Conservation (phyloP, 2,888 invertebrate species). For the Drosophila phalerata region DNA sequence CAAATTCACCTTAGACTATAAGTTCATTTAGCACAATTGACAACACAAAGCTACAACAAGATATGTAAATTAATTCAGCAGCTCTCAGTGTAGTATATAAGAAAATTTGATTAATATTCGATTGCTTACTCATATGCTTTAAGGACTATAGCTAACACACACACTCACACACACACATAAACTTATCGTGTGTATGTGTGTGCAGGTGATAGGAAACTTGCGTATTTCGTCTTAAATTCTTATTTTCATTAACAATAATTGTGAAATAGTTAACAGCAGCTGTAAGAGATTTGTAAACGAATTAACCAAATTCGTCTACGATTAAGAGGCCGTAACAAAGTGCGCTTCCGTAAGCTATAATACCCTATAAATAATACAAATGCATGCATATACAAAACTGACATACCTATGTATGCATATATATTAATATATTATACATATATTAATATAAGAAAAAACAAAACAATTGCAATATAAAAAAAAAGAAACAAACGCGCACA, state of each 20-base stretch:
- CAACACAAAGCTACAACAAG: slow-evolving; percentile 13
- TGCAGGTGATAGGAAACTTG: slow-evolving; percentile 22
- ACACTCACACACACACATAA: not conserved
- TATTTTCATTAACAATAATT: slow-evolving; percentile 42
- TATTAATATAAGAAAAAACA: slow-evolving; percentile 13
- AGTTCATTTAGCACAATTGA: slow-evolving; percentile 70
- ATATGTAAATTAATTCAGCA: slow-evolving; percentile 16
- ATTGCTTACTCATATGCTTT: slow-evolving; percentile 56
- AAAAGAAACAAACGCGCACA: slow-evolving; percentile 9
- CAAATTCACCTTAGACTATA: slow-evolving; percentile 35
- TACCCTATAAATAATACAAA: slow-evolving; percentile 29
- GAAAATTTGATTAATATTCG: slow-evolving; percentile 31
- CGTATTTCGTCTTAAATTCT: slow-evolving; percentile 15
- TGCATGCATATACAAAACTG: slow-evolving; percentile 26
- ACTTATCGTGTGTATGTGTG: not conserved
- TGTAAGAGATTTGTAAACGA: slow-evolving; percentile 45
- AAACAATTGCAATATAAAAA: slow-evolving; percentile 32
- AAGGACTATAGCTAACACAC: slow-evolving; percentile 29
- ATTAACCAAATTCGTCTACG: slow-evolving; percentile 31
- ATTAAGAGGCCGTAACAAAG: slow-evolving; percentile 65
- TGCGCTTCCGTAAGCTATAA: slow-evolving; percentile 69
- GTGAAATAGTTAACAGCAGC: slow-evolving; percentile 70
- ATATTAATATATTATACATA: slow-evolving; percentile 20
- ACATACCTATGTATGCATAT: slow-evolving; percentile 14
- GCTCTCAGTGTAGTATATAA: slow-evolving; percentile 18